Evolutionary conservation across 2,113 vertebrate genomes (phyloP).

Genomic region (Catharus fuscescens): DNA sequence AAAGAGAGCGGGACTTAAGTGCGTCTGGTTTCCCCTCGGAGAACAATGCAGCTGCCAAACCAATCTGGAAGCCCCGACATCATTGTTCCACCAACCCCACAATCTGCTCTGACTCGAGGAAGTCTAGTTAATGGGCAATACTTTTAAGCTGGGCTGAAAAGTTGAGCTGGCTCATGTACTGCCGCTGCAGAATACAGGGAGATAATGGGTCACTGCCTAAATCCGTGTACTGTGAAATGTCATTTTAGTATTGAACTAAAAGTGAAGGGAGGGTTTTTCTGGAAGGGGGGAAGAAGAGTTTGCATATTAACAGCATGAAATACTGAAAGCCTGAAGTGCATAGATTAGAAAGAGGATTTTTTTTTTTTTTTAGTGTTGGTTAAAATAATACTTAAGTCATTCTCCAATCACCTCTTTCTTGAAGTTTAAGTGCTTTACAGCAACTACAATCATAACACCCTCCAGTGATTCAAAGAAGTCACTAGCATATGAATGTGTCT

Average conservation of each 20-base stretch:
- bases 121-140: constrained; percentile 80
- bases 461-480: constrained; percentile 1
- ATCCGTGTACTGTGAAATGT: constrained; percentile 67
- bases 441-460: neutral
- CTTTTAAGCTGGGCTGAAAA: constrained; percentile 78
- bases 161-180: constrained; percentile 71
- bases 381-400: constrained; percentile 47
- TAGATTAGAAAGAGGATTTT: neutral
- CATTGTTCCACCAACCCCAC: constrained; percentile 85
- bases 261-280: neutral
- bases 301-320: constrained; percentile 13
- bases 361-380: neutral
- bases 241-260: constrained; percentile 63
- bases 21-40: constrained; percentile 87
- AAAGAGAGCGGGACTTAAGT: constrained; percentile 84
- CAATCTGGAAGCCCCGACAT: constrained; percentile 89
- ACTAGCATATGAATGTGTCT: neutral
- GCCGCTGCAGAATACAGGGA: constrained; percentile 51
- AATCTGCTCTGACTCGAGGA: constrained; percentile 85
- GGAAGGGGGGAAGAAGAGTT: neutral
- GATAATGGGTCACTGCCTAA: constrained; percentile 74
- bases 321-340: neutral
- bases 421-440: constrained; percentile 47
- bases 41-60: constrained; percentile 91
- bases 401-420: neutral